Evolutionary conservation across 1,140 invertebrate species (phyloP), one percentile per base, ranked within the genome.

Genomic region (Gerris buenoi): DNA sequence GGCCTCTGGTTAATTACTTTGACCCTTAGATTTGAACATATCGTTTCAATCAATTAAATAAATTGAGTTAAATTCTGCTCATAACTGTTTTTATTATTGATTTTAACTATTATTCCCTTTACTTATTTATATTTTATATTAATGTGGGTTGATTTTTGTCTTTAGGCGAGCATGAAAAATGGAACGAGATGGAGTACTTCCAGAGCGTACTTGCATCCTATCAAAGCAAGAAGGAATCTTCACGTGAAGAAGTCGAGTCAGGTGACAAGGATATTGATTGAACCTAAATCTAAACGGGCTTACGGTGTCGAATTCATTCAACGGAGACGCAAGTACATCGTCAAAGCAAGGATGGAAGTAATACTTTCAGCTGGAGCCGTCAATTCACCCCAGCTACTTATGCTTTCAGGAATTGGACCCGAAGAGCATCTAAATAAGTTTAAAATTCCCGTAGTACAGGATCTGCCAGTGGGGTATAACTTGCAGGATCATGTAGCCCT

Each of bases 381-480:
- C 10, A 86, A 87, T 70, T 81, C 85, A 0, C 83, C 87, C 1
- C 83, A 87, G 71, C 67, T 91, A 18, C 74, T 91, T 0, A 84
- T 89, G 81, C 71, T 89, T 0, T 89, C 87, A 1, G 89, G 89
- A 22, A 81, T 90, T 86, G 87, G 2, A 84, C 86, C 68, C 27
- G 60, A 25, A n/a, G 61, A 66, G 15, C 79, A 86, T 69, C 74
- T 87, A 0, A 56, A 72, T 14, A 71, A 71, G 14, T 69, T 79
- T 1, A 75, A 75, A 22, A 85, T 88, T 27, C 67, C 75, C 0
- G 77, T 83, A 1, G 69, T 87, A n/a, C 77, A 82, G 67, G 82
- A 90, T 73, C 77, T 90, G 0, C 86, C 85, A 0, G 88, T 92
- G 0, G 91, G 91, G 1, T 81, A 85, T 65, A 92, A 92, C 75